Evolutionary conservation across 2,797 vertebrate genomes (phyloP), one percentile per base, ranked within the genome.

Genomic region (Tokudaia tokunoshimensis): DNA sequence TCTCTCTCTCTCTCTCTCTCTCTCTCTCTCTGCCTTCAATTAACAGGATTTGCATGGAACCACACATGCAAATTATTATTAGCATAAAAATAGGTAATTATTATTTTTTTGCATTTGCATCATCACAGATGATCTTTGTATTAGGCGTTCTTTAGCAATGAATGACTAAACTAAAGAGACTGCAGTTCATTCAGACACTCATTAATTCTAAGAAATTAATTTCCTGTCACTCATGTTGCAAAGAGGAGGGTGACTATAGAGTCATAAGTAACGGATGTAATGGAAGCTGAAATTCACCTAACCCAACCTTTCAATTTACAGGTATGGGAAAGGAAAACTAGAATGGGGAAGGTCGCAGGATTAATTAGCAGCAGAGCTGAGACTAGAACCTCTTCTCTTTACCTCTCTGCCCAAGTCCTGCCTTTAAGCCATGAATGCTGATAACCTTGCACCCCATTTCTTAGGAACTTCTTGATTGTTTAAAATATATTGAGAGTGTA

Each of bases 151-250:
- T 94, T 94, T 91, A 95, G 86, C 91, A 84, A 65, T 96, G 76
- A 97, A 95, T 92, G 94, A 83, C 89, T 96, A 94, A 94, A 92
- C 78, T n/a, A 85, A 91, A 95, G 83, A 94, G 79, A 89, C 92
- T 88, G 76, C 6, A 0, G 76, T 95, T 96, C 91, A 92, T 96
- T 95, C 94, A 91, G 83, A 75, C 1, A 11, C 41, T 95, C 95
- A 96, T 96, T 97, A 97, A 92, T 97, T 98, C 94, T 97, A 96
- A 93, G 89, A 97, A 97, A 96, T 97, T 96, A 87, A 97, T 95
- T 97, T 95, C 61, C 91, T 97, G 93, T 96, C 95, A 92, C 76
- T 98, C 96, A 95, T 55, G 50, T 87, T 89, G 89, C n/a, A 84
- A 87, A 96, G 90, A 76, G 82, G 92, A 95, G 85, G 87, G 88